These are phyloP conservation scores for Nephotettix cincticeps DNA, from an alignment of 1,140 invertebrate genomes.

Conservation along the genomic window DNA sequence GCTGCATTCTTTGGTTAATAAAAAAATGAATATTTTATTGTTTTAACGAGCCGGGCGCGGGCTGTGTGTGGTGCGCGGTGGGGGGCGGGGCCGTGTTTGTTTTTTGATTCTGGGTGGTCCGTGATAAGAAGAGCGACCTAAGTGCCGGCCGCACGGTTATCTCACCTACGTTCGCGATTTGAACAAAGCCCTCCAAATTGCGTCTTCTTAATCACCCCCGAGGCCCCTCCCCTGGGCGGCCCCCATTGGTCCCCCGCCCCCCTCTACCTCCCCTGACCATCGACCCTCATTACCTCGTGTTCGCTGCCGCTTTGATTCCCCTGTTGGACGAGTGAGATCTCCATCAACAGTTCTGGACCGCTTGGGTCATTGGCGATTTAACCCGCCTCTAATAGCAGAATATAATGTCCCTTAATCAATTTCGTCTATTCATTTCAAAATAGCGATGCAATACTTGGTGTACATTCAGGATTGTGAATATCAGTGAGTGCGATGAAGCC, in stretches of 20 bases:
- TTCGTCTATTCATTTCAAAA: too few species aligned
- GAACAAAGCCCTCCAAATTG: constrained; percentile 14
- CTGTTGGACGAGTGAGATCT: too few species aligned
- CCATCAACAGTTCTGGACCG: too few species aligned
- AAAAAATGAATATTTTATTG: constrained; percentile 15
- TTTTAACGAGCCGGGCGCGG: neutral
- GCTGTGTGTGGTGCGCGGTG: neutral
- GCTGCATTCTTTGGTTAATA: constrained; percentile 1
- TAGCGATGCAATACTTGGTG: too few species aligned
- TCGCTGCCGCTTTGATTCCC: neutral
- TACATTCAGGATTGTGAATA: too few species aligned
- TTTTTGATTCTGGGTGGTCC: neutral
- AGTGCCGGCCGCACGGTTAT: neutral
- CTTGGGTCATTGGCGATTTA: too few species aligned
- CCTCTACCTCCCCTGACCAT: neutral
- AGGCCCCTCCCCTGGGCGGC: neutral
- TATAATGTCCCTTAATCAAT: too few species aligned
- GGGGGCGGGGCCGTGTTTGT: neutral
- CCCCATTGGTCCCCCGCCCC: neutral
- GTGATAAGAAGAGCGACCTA: constrained; percentile 1
- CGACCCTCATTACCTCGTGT: neutral
- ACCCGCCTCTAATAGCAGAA: too few species aligned
- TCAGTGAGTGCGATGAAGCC: too few species aligned
- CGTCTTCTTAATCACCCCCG: constrained; percentile 2
- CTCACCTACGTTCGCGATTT: constrained; percentile 1